Conservation (phyloP, 2,113 vertebrate species). For the Microtus richardsoni region DNA sequence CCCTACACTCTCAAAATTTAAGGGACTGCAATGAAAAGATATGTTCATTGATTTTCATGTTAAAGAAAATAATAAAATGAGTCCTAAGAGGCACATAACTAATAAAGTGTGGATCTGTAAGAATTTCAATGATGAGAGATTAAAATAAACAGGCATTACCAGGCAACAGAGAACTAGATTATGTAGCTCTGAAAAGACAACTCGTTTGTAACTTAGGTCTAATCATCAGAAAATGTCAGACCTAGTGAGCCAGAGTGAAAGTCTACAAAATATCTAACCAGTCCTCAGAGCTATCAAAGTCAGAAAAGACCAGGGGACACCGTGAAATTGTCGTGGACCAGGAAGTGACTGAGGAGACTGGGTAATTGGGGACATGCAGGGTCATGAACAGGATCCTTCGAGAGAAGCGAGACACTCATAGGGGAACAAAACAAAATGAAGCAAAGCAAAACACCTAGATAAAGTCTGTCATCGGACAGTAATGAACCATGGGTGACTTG, state of each 20-base stretch:
- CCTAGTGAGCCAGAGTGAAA: neutral
- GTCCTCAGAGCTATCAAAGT: neutral
- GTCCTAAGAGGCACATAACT: neutral
- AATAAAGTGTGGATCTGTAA: neutral
- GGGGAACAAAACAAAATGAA: neutral
- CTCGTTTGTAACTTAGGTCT: neutral
- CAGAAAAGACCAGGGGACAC: neutral
- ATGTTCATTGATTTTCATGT: constrained; percentile 1
- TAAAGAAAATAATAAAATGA: constrained; percentile 39
- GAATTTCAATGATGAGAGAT: neutral
- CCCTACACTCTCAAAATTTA: neutral
- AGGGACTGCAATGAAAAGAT: neutral
- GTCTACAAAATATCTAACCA: neutral
- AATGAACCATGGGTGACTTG: neutral
- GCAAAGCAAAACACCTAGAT: neutral
- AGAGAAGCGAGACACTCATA: neutral
- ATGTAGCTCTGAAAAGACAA: neutral
- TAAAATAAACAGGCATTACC: neutral
- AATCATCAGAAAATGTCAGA: neutral
- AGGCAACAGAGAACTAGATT: neutral
- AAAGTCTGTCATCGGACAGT: too few relatives aligned
- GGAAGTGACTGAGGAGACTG: neutral
- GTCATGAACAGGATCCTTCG: neutral
- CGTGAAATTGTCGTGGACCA: too few relatives aligned
- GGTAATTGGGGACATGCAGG: neutral